These are phyloP conservation scores for Caenorhabditis auriculariae DNA, from an alignment of 2,888 invertebrate species.

Conservation along the genomic window DNA sequence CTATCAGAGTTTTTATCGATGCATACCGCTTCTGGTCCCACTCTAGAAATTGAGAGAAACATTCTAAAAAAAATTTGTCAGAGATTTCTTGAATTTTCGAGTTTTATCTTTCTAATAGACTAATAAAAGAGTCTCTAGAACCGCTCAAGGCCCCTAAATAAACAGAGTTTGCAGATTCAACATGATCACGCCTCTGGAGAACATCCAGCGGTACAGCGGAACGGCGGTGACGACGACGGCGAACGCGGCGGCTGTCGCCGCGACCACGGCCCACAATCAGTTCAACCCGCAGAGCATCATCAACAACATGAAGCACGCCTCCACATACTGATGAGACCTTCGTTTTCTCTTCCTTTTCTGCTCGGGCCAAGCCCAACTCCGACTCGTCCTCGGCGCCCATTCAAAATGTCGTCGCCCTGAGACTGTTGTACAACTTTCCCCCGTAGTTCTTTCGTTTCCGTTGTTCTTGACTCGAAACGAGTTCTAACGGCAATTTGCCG, in stretches of 20 bases:
- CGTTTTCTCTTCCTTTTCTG: background rate
- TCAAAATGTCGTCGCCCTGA: too few species aligned
- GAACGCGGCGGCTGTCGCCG: constrained; percentile 7
- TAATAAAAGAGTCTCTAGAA: background rate
- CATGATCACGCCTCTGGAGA: constrained; percentile 63
- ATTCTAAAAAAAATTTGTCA: too few species aligned
- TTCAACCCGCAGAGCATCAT: constrained; percentile 29
- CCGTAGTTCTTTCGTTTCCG: too few species aligned
- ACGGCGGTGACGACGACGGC: constrained; percentile 10
- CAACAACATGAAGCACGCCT: constrained; percentile 23
- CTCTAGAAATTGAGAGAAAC: too few species aligned
- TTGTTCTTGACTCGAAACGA: too few species aligned
- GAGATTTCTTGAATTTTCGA: background rate
- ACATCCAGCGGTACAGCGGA: constrained; percentile 56
- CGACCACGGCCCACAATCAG: constrained; percentile 6
- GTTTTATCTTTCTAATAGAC: background rate
- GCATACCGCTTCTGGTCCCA: too few species aligned
- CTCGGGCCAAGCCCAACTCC: constrained; percentile 17
- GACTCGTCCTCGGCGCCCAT: too few species aligned
- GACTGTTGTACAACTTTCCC: too few species aligned
- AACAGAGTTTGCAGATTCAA: constrained; percentile 46
- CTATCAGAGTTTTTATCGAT: too few species aligned
- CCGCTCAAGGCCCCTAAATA: too few species aligned
- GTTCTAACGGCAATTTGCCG: too few species aligned
- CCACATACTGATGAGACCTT: constrained; percentile 8